Base-by-base conservation (phyloP, 2,888 invertebrate genomes). In the Eupithecia inturbata region DNA sequence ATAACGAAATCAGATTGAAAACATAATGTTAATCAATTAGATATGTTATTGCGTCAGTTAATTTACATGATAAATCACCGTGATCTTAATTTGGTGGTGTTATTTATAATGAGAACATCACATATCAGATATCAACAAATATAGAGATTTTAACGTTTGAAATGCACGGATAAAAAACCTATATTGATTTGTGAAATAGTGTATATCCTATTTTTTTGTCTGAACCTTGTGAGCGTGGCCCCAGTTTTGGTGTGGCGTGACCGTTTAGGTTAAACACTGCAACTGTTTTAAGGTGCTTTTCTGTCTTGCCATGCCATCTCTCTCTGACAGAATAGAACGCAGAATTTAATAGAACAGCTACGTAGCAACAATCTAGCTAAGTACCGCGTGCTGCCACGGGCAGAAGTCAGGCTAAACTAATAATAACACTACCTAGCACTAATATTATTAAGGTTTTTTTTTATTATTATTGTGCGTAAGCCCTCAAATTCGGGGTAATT, bases 1-100 rank as follows among this genome's bases (percentile, higher is more conserved):
- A 62, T 62, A 62, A 62, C 57, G 36, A 68, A 68, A 26, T 57
- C 22, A 57, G 68, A 57, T 36, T 68, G 22, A 41, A 22, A 19
- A 36, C 41, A 67, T 67, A 67, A 67, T 26, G 9, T 19, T 36
- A 16, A 68, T 60, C n/a, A 71, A 60, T 41, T 31, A 62, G 16
- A 6, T 19, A 33, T 31, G 31, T 67, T 53, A 57, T 57, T 31
- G 41, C 26, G 60, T 45, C 31, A 12, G n/a, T 14, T 60, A 60
- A 57, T 41, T 60, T 60, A 71, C n/a, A 31, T 12, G 39, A 66
- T 22, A n/a, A 67, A 45, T 62, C 41, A 68, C 2, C 22, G 6
- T 28, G 41, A 66, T 39, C n/a, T 22, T 53, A 53, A 22, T 45
- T 45, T 19, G 45, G n/a, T 7, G 7, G 9, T 9, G 19, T 45